Evolutionary conservation across 2,113 vertebrate genomes (phyloP), one percentile per base, ranked within the genome.

Genomic region (Eretmochelys imbricata): DNA sequence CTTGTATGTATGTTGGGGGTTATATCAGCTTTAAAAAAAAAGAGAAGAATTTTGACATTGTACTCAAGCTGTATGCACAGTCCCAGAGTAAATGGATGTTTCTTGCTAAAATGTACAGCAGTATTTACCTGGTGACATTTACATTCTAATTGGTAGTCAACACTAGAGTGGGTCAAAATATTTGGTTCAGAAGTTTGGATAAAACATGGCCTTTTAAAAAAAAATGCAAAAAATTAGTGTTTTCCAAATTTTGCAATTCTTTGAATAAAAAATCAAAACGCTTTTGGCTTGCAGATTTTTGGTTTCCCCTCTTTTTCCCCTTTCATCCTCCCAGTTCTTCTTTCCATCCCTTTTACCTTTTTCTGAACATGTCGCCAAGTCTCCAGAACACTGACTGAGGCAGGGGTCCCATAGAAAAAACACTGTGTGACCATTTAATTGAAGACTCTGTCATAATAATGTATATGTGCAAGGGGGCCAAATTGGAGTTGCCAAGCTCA

Each of bases 81-180:
- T 35, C 91, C 89, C 12, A 75, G 93, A 93, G 91, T 80, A 94
- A 89, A 62, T 0, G 29, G 35, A 20, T 91, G 89, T 54, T 50
- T 95, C 96, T 84, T 31, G 51, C 85, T 62, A 80, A 54, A 87
- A 79, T 78, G 83, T 65, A 3, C 59, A 20, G 92, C 13, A 91
- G 87, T 55, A 35, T 49, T 42, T 14, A 81, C 17, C 72, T 84
- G 53, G 16, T 89, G 95, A 95, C 1, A 0, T 76, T 62, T 80
- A 46, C 80, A 65, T 91, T 94, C 91, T 20, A 69, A 84, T 69
- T 80, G 89, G 31, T 1, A 83, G 69, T 96, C 95, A 96, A 94
- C 91, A 93, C 51, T 49, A 78, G 10, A 27, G 1, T 4, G 1
- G 57, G 38, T 75, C 91, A 96, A 97, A 97, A 92, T 48, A 81